Evolutionary conservation across 2,113 vertebrate genomes (phyloP).

Genomic region (Terrapene triunguis): DNA sequence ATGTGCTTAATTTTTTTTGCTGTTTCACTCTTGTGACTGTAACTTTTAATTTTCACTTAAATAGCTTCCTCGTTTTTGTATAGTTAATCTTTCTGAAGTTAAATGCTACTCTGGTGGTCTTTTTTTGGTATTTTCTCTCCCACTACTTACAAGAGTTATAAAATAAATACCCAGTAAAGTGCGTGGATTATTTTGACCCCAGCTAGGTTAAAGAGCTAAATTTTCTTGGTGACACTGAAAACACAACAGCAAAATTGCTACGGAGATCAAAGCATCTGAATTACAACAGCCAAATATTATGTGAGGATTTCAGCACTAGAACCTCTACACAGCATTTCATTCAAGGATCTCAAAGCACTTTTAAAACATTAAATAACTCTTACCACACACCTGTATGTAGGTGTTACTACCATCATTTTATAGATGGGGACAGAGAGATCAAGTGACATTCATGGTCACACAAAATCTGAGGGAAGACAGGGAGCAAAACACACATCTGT

Average conservation of each 20-base stretch:
- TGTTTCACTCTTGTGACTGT: background rate
- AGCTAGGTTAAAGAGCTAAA: background rate
- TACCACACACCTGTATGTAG: background rate
- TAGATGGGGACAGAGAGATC: background rate
- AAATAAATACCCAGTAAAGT: background rate
- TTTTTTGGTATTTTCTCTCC: too few relatives aligned
- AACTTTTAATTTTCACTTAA: background rate
- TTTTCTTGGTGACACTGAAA: background rate
- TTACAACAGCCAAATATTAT: background rate
- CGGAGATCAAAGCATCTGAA: background rate
- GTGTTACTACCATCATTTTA: background rate
- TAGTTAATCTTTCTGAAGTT: background rate
- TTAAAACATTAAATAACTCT: background rate
- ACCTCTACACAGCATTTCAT: background rate
- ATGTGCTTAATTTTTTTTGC: background rate
- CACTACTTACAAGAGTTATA: background rate
- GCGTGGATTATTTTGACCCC: background rate
- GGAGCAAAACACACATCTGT: constrained; percentile 5
- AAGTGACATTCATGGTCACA: background rate
- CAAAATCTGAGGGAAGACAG: background rate
- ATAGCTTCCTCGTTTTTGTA: background rate
- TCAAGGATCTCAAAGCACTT: background rate
- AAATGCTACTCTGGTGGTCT: too few relatives aligned
- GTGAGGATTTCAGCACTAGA: background rate
- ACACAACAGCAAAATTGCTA: background rate